Evolutionary conservation across 2,797 vertebrate genomes (phyloP).

Genomic region (Thunnus albacares): DNA sequence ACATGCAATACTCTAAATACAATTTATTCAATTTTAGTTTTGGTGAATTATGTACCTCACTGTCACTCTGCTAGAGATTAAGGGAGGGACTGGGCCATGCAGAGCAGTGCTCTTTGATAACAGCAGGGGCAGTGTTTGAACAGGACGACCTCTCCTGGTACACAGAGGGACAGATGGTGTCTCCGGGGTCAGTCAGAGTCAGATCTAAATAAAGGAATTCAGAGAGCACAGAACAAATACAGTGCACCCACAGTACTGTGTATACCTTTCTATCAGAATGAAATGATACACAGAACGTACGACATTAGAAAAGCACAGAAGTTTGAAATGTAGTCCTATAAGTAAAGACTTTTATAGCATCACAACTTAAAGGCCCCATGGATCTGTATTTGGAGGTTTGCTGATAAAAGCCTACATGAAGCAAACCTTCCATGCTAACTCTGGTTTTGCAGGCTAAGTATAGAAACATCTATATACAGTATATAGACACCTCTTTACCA

Average conservation of each 20-base stretch:
- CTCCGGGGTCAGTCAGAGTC: slow-evolving; percentile 50
- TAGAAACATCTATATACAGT: background rate
- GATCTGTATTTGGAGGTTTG: background rate
- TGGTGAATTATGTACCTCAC: background rate
- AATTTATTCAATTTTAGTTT: background rate
- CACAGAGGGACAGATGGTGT: slow-evolving; percentile 69
- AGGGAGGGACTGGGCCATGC: background rate
- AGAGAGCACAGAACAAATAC: slow-evolving; percentile 5
- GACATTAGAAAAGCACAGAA: background rate
- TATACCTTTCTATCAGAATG: background rate
- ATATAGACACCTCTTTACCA: no score
- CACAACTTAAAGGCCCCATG: background rate
- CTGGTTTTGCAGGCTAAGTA: background rate
- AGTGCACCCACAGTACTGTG: background rate
- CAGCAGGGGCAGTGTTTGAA: slow-evolving; percentile 47
- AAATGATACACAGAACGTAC: background rate
- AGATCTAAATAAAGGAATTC: slow-evolving; percentile 58
- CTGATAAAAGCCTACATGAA: background rate
- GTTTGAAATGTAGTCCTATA: background rate
- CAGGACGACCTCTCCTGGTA: slow-evolving; percentile 57
- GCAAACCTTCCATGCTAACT: background rate
- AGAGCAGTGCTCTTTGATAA: slow-evolving; percentile 50
- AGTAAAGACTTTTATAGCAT: background rate
- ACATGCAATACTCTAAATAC: background rate
- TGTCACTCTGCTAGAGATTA: slow-evolving; percentile 30